A percentile compares a stretch with the other conserved stretches of the same genome.
These are phyloP conservation scores for Scaptomyza cyrtandrae DNA, from an alignment of 2,888 invertebrate genomes.

Conservation along the genomic window DNA sequence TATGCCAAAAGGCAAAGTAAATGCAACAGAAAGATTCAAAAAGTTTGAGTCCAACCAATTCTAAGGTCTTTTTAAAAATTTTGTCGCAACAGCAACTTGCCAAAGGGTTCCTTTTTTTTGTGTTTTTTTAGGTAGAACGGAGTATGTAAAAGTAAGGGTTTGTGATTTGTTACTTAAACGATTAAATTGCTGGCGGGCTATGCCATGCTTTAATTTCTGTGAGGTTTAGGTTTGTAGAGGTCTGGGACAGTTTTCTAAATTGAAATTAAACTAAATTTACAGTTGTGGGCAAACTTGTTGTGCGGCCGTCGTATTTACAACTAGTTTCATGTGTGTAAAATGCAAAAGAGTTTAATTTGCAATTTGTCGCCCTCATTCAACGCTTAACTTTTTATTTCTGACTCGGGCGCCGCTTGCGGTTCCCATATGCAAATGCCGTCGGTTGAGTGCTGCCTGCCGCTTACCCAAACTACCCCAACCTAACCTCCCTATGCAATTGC, in stretches of 20 bases:
- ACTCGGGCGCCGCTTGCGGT: conserved; percentile 50
- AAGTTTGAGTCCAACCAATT: conserved; percentile 52
- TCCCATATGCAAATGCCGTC: conserved; percentile 73
- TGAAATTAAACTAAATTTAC: conserved; percentile 68
- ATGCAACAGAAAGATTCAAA: conserved; percentile 51
- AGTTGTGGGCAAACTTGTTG: conserved; percentile 60
- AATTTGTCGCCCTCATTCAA: conserved; percentile 79
- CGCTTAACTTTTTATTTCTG: conserved; percentile 72
- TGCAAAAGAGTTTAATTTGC: conserved; percentile 80
- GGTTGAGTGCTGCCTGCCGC: conserved; percentile 34
- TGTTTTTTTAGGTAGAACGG: background rate
- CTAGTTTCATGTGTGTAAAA: conserved; percentile 72
- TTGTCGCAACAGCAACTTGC: conserved; percentile 1
- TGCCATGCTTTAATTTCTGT: conserved; percentile 37
- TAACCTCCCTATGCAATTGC: conserved; percentile 38
- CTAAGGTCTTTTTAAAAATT: conserved; percentile 56
- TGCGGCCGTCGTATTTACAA: conserved; percentile 58
- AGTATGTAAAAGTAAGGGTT: background rate
- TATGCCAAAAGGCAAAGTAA: conserved; percentile 67
- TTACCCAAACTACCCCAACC: background rate
- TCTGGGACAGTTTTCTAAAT: conserved; percentile 24
- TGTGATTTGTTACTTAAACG: conserved; percentile 61
- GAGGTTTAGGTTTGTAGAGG: background rate
- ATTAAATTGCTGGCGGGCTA: conserved; percentile 42
- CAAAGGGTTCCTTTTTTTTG: background rate